Evolutionary conservation across 2,113 vertebrate species (phyloP).

Genomic region (Scortum barcoo): DNA sequence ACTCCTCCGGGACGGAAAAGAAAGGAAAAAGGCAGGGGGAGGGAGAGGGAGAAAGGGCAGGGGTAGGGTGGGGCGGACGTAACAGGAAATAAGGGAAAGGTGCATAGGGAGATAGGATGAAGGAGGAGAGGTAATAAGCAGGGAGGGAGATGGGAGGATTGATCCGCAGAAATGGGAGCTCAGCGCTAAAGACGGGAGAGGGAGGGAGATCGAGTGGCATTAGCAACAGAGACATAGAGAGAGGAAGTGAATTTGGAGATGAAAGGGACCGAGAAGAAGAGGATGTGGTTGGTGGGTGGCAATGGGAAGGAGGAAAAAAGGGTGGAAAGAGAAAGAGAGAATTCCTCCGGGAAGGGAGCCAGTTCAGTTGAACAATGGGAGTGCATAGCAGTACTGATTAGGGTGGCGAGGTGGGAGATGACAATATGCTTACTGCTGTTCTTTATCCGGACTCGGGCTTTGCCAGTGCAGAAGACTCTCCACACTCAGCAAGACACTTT

Average conservation of each 20-base stretch:
- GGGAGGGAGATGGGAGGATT: slow-evolving; percentile 45
- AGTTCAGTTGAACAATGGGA: slow-evolving; percentile 75
- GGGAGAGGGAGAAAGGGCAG: slow-evolving; percentile 31
- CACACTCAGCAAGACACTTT: slow-evolving; percentile 65
- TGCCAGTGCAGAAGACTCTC: slow-evolving; percentile 61
- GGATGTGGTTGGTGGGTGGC: slow-evolving; percentile 57
- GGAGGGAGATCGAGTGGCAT: slow-evolving; percentile 43
- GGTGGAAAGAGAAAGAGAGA: slow-evolving; percentile 18
- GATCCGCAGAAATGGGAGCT: slow-evolving; percentile 48
- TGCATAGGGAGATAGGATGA: slow-evolving; percentile 27
- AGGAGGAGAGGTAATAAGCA: slow-evolving; percentile 28
- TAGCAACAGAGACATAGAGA: slow-evolving; percentile 32
- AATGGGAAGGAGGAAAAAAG: slow-evolving; percentile 30
- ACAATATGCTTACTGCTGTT: slow-evolving; percentile 78
- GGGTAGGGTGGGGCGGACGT: slow-evolving; percentile 8
- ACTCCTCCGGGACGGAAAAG: slow-evolving; percentile 27
- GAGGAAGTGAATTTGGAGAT: slow-evolving; percentile 50
- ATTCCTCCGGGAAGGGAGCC: slow-evolving; percentile 72
- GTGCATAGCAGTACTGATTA: slow-evolving; percentile 71
- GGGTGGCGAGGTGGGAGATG: slow-evolving; percentile 74
- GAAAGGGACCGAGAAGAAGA: slow-evolving; percentile 50
- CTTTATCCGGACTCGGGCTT: slow-evolving; percentile 67
- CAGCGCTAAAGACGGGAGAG: slow-evolving; percentile 51
- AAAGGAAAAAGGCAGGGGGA: neutral
- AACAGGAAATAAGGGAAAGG: slow-evolving; percentile 36